Conservation (phyloP, 2,888 invertebrate species). For the Drosophila planitibia region DNA sequence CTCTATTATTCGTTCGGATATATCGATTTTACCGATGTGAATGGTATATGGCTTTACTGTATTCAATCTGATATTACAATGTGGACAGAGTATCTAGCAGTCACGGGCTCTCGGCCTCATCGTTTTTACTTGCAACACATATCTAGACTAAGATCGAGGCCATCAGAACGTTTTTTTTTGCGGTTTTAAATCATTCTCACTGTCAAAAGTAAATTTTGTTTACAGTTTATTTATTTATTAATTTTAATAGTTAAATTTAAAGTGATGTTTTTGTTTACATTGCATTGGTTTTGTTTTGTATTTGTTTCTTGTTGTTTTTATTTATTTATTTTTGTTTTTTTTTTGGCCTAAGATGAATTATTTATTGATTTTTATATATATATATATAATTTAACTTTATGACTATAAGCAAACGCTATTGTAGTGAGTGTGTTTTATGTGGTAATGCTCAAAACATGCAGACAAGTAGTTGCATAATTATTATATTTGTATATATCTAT, state of each 20-base stretch:
- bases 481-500: slow-evolving; percentile 22
- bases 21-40: neutral
- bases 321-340: neutral
- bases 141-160: neutral
- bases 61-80: neutral
- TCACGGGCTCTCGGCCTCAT: neutral
- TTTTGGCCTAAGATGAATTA: slow-evolving; percentile 57
- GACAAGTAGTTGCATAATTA: slow-evolving; percentile 45
- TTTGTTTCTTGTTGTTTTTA: neutral
- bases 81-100: neutral
- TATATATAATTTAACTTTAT: slow-evolving; percentile 38
- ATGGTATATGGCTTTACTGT: neutral
- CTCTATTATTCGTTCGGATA: neutral
- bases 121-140: neutral
- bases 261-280: slow-evolving; percentile 69
- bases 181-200: neutral
- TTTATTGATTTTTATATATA: slow-evolving; percentile 13
- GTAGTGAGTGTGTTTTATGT: slow-evolving; percentile 19
- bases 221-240: slow-evolving; percentile 60
- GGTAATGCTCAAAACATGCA: slow-evolving; percentile 41
- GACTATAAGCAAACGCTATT: slow-evolving; percentile 38
- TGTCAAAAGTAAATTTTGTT: slow-evolving; percentile 24
- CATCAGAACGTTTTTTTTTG: neutral
- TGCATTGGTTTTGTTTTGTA: slow-evolving; percentile 41
- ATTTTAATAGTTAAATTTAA: slow-evolving; percentile 69